Base-by-base conservation (phyloP, 1,140 invertebrate genomes). In the Dreissena rostriformis region DNA sequence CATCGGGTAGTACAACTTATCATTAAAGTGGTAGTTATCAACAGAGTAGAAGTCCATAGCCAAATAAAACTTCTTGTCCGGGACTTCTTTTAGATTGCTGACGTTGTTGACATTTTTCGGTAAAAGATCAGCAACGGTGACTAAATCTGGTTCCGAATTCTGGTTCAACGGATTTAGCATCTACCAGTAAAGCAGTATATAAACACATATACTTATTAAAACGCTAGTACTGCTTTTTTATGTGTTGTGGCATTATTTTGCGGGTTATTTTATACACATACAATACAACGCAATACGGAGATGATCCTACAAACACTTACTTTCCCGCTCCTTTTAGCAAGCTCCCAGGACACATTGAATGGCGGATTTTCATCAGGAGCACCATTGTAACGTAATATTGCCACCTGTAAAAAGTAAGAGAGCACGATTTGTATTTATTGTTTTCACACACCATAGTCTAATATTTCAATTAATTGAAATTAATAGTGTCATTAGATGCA, bases 101-200 rank as follows among this genome's bases (percentile, higher is more conserved):
- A n/a, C 11, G 8, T 52, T 51, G 22, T 85, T 29, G 28, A 85
- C 83, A 19, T 87, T 82, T 0, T 61, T 17, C 95, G 94, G 49
- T 95, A 94, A 49, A 95, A 98, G 94, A 84, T 96, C 96, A 95
- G 91, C 96, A 95, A 93, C 97, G 96, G 51, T 91, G 85, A 88
- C 90, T 63, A 81, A 86, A 67, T 78, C 90, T 71, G 88, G 91
- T 0, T 96, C 95, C 26, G 95, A 93, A 78, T 92, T 94, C 82
- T 92, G 93, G 81, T 94, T 95, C 52, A 96, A 94, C 49, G 85
- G 88, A 67, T 90, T 88, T 0, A 89, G 83, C 80, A 79, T 82
- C 88, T 89, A 52, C 39, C 57, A 61, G 4, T 8, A 39, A 39
- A 53, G 14, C 24, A n/a, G 53, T n/a, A n/a, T n/a, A n/a, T n/a